These are phyloP conservation scores for Calephelis virginiensis DNA, from an alignment of 1,140 invertebrate species.

Conservation along the genomic window DNA sequence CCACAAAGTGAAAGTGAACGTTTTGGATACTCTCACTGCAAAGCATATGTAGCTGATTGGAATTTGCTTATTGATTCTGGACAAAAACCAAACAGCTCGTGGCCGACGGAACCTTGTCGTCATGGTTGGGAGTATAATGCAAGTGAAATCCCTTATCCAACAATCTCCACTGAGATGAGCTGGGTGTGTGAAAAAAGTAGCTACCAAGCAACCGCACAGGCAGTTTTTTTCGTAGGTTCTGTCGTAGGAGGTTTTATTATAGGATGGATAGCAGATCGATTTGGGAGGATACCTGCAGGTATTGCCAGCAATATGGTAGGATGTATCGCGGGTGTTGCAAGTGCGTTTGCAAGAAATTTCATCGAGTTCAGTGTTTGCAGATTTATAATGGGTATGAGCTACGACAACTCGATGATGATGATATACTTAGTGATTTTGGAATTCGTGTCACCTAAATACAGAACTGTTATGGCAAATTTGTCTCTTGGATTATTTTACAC, in stretches of 20 bases:
- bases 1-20: constrained; percentile 38
- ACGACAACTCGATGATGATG: constrained; percentile 91
- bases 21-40: constrained; percentile 59
- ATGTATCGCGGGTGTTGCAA: constrained; percentile 81
- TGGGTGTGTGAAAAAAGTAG: constrained; percentile 83
- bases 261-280: constrained; percentile 83
- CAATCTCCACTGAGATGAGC: constrained; percentile 74
- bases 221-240: constrained; percentile 83
- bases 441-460: constrained; percentile 80
- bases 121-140: constrained; percentile 81
- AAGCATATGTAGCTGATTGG: constrained; percentile 54
- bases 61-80: constrained; percentile 42
- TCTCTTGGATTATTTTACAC: constrained; percentile 82
- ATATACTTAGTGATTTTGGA: constrained; percentile 79
- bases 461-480: constrained; percentile 81
- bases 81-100: constrained; percentile 39
- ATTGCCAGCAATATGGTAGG: constrained; percentile 82
- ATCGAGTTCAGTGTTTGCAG: constrained; percentile 80
- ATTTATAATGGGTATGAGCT: constrained; percentile 84
- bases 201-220: constrained; percentile 82
- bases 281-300: constrained; percentile 82
- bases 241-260: constrained; percentile 84
- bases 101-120: constrained; percentile 68
- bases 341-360: constrained; percentile 81
- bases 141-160: constrained; percentile 71